These are phyloP conservation scores for Danio rerio DNA, from an alignment of 2,113 vertebrate genomes.

Conservation along the genomic window GRCz12tu NC_133179.1:5512501-5513000, in stretches of 20 bases:
- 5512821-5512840: slow-evolving; percentile 90
- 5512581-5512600: slow-evolving; percentile 91
- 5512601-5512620: slow-evolving; percentile 99
- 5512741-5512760: slow-evolving; percentile 15
- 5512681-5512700: slow-evolving; percentile 99
- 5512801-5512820: slow-evolving; percentile 98
- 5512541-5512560: neutral
- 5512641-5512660: slow-evolving; percentile 97
- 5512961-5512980: too few relatives aligned
- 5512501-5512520: slow-evolving; percentile 78
- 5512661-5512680: slow-evolving; percentile 97
- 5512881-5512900: too few relatives aligned
- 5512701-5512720: slow-evolving; percentile 30
- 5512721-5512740: neutral
- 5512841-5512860: neutral
- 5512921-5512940: too few relatives aligned
- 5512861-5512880: neutral
- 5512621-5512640: slow-evolving; percentile 99
- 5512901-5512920: too few relatives aligned
- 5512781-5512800: slow-evolving; percentile 97
- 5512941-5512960: too few relatives aligned
- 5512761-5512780: slow-evolving; percentile 10
- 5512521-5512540: neutral
- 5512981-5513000: too few relatives aligned
- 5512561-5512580: neutral